These are phyloP conservation scores for Agapostemon virescens DNA, from an alignment of 2,888 invertebrate genomes.

Conservation along the genomic window DNA sequence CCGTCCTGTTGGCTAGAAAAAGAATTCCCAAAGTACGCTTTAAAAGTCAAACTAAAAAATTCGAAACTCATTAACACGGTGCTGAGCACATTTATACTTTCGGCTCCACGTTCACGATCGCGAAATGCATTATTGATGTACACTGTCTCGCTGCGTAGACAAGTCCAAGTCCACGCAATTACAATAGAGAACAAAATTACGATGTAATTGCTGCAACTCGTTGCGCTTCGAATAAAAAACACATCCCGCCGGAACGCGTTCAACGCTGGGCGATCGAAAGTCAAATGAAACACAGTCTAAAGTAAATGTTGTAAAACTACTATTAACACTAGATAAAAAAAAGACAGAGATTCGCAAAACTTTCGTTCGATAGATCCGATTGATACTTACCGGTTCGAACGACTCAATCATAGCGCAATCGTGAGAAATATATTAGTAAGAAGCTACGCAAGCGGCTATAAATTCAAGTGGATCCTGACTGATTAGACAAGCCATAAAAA, in stretches of 20 bases:
- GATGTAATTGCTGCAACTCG: not conserved
- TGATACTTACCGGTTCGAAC: not conserved
- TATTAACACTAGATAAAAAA: not conserved
- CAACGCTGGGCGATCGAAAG: not conserved
- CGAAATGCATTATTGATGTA: not conserved
- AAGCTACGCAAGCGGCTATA: conserved; percentile 1
- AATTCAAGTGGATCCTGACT: not conserved
- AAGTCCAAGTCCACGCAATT: not conserved
- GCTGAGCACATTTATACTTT: not conserved
- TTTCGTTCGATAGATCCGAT: not conserved
- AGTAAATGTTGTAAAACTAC: not conserved
- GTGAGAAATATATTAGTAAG: not conserved
- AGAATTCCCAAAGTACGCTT: too few species aligned
- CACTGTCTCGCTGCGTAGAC: not conserved
- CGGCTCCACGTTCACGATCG: not conserved
- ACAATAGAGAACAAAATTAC: not conserved
- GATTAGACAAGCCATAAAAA: not conserved
- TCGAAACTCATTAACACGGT: not conserved
- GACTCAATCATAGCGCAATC: not conserved
- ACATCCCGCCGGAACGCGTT: not conserved
- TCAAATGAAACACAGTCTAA: not conserved
- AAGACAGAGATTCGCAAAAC: not conserved
- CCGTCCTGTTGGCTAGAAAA: too few species aligned
- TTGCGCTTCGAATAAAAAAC: not conserved
- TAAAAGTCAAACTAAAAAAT: too few species aligned